Evolutionary conservation across 2,797 vertebrate species (phyloP), one percentile per base, ranked within the genome.

Genomic region (Siniperca undulata): DNA sequence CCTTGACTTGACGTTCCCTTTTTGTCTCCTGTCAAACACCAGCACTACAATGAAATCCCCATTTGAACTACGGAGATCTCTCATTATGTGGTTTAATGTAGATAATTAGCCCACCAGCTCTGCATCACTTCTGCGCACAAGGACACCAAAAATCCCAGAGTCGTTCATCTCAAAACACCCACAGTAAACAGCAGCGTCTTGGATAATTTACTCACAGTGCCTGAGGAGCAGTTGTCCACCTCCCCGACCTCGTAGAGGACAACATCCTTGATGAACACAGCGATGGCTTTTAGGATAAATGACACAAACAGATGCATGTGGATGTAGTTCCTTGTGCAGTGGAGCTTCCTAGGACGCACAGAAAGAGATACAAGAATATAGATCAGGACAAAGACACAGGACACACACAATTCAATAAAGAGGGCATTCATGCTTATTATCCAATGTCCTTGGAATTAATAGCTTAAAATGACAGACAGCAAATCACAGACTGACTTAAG

Each of bases 311-410:
- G 97, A 80, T 99, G 97, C 94, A 97, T 97, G 89, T 99, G 98
- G 93, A 99, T 99, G 91, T 98, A 99, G 90, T 99, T 99, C 78
- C 98, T 94, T 0, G 98, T 99, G 89, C 98, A 99, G 93, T 97
- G 98, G 7, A 99, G 96, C 86, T 99, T 99, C 94, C 98, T 99
- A 88, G n/a, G 59, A 70, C 50, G 78, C 13, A 34, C 13, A 86
- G 55, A 50, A 34, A 76, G 38, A 83, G 71, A 83, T 2, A 50
- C 19, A 73, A 44, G 52, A 70, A 68, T 20, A 64, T 16, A 75
- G 38, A 70, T 89, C 13, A 76, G 64, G 16, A 74, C 56, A 82
- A 62, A 80, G 55, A 46, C 22, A 52, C 50, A 64, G 73, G 14
- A 2, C 17, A 78, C 17, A 53, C 53, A 60, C 42, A 55, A 58